Evolutionary conservation across 2,113 vertebrate species (phyloP), one percentile per base, ranked within the genome.

Genomic region (Epinephelus fuscoguttatus): DNA sequence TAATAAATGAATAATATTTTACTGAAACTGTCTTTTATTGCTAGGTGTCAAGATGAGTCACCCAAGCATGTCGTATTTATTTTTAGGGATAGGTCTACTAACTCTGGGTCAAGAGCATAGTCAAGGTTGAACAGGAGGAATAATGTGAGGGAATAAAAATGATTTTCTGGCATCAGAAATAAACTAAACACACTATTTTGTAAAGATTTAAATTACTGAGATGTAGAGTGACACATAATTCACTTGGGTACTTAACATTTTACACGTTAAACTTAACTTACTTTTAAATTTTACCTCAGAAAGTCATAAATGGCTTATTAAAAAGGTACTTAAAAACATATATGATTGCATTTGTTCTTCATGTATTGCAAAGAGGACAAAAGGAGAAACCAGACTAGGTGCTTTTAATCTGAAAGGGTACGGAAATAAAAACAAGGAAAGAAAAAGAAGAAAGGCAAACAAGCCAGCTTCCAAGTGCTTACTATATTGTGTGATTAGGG

Each of bases 1-100:
- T 59, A 90, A 93, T 85, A 91, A 94, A 94, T 69, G 1, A 85
- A 47, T n/a, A 25, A 87, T 88, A 18, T 93, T 95, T 92, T 95
- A 91, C 72, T 92, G 40, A 87, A 77, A 50, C 57, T 42, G 53
- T 80, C 18, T 62, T 45, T 40, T 30, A 12, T 55, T 66, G 8
- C 3, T 11, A 45, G 8, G 1, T 55, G 69, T 76, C 1, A 49
- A 18, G 3, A 37, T 60, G 4, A 40, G 21, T 75, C 4, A 63
- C 3, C 18, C 8, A 37, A 64, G n/a, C 8, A 9, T 52, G 45
- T 45, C 3, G 5, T 52, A 42, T 56, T 55, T 27, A 0, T 49
- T 67, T 61, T 53, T 30, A n/a, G 27, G 45, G 5, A 55, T 3
- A 37, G 18, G 21, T 40, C n/a, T 37, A 30, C 64, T 40, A 69